These are phyloP conservation scores for Drosophila simulans DNA, from an alignment of 1,140 invertebrate species.

Conservation along the genomic window DNA sequence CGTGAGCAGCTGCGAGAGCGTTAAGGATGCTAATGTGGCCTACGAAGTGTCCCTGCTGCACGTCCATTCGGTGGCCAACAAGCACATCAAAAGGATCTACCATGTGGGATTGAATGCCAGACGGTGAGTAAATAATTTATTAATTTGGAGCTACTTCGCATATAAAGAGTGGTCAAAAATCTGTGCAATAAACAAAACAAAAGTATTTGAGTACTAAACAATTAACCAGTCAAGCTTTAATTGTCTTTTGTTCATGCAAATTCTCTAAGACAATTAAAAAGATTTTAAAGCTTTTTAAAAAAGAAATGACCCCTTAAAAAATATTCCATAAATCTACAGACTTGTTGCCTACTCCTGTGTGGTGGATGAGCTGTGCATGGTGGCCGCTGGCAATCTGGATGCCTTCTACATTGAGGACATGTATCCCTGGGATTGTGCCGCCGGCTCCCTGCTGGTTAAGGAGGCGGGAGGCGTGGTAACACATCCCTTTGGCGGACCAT, in stretches of 20 bases:
- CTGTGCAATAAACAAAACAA: not conserved
- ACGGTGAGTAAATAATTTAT: slow-evolving; percentile 49
- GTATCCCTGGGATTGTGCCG: slow-evolving; percentile 90
- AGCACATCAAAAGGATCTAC: slow-evolving; percentile 82
- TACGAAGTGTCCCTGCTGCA: slow-evolving; percentile 81
- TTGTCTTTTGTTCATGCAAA: not conserved
- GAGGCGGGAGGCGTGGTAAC: slow-evolving; percentile 89
- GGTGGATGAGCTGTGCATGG: slow-evolving; percentile 87
- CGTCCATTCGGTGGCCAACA: slow-evolving; percentile 68
- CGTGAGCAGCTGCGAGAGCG: slow-evolving; percentile 66
- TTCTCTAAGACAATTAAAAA: not conserved
- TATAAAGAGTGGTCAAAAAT: too few species aligned
- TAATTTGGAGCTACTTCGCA: not conserved
- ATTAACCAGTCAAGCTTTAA: slow-evolving; percentile 11
- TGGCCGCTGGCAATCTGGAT: slow-evolving; percentile 90
- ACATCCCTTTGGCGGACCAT: slow-evolving; percentile 86
- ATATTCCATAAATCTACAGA: slow-evolving; percentile 25
- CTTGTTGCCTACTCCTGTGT: slow-evolving; percentile 74
- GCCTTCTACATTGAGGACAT: slow-evolving; percentile 90
- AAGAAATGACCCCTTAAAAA: too few species aligned
- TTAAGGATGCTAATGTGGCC: slow-evolving; percentile 78
- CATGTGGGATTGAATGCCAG: slow-evolving; percentile 74
- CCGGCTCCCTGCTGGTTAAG: slow-evolving; percentile 88
- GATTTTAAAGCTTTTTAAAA: too few species aligned
- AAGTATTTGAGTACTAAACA: slow-evolving; percentile 7